Conservation (phyloP, 2,797 vertebrate species). For the Artibeus jamaicensis region DNA sequence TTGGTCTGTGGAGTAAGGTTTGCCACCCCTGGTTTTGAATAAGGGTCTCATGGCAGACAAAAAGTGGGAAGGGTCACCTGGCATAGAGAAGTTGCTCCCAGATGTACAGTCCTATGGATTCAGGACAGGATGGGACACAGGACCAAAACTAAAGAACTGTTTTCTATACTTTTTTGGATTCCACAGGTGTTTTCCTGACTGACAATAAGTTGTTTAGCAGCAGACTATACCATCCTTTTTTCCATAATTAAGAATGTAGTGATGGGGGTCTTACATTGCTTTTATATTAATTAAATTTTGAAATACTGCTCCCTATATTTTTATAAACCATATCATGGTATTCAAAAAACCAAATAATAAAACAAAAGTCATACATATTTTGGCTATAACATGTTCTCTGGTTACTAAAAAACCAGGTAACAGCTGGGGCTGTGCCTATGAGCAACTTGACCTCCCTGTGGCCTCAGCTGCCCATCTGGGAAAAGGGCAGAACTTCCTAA, state of each 20-base stretch:
- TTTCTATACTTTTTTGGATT: background rate
- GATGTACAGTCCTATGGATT: background rate
- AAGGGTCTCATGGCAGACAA: background rate
- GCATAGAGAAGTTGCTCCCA: background rate
- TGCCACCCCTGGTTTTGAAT: background rate
- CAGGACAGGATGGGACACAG: background rate
- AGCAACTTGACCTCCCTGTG: background rate
- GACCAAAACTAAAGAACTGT: background rate
- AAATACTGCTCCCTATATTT: background rate
- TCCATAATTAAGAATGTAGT: background rate
- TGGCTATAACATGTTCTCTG: background rate
- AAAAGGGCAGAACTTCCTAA: background rate
- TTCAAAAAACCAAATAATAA: background rate
- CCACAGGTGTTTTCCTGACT: background rate
- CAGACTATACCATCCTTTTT: background rate
- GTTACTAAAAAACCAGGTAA: background rate
- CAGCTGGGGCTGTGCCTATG: background rate
- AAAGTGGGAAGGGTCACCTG: background rate
- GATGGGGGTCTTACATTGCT: background rate
- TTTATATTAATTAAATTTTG: conserved; percentile 34
- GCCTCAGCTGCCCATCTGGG: background rate
- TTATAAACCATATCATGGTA: background rate
- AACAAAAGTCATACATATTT: background rate
- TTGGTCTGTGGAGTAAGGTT: background rate
- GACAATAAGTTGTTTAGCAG: background rate